Conservation (phyloP, 2,888 invertebrate species). For the Hetaerina titia region DNA sequence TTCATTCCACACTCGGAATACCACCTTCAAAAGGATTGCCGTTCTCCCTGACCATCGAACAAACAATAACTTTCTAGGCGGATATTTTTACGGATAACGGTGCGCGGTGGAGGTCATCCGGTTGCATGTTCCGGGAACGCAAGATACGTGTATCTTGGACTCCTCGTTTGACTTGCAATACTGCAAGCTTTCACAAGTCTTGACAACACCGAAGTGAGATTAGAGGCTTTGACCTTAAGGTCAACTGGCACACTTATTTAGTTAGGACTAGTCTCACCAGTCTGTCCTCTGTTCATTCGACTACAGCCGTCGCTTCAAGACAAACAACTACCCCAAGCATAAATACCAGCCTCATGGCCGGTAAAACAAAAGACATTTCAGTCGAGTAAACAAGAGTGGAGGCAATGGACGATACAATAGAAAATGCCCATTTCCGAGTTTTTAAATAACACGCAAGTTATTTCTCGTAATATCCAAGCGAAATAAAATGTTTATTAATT, state of each 20-base stretch:
- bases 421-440: too few relatives aligned
- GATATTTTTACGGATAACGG: background rate
- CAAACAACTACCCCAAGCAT: background rate
- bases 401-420: too few relatives aligned
- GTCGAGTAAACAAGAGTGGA: too few relatives aligned
- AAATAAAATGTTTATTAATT: too few relatives aligned
- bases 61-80: background rate
- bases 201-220: background rate
- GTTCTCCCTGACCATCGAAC: background rate
- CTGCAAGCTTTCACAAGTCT: background rate
- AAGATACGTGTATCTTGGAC: background rate
- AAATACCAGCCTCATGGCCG: background rate
- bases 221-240: background rate
- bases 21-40: background rate
- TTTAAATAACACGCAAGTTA: too few relatives aligned
- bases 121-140: background rate
- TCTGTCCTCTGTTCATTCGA: background rate
- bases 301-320: background rate
- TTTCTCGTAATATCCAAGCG: too few relatives aligned
- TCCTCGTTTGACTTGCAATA: background rate
- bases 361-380: background rate
- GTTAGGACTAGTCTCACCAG: background rate
- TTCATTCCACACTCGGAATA: background rate
- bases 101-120: background rate
- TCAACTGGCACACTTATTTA: background rate